phyloP scores from a whole-genome alignment of 2,888 invertebrate genomes.

The Ichneumoninae sp. region DNA sequence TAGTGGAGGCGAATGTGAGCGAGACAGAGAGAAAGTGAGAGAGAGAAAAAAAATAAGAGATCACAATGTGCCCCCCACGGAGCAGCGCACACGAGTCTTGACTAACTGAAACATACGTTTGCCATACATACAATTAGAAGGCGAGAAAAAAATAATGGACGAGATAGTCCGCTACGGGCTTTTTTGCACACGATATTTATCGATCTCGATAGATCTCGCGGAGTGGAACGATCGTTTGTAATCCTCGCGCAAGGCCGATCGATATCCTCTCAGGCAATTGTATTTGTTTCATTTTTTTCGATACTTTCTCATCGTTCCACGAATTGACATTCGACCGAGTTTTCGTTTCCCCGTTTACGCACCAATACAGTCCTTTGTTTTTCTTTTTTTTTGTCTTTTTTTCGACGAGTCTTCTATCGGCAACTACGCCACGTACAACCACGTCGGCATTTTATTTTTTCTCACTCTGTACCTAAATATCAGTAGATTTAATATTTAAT shows the following conservation, averaged over 20 bases:
- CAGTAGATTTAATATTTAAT: slow-evolving; percentile 70
- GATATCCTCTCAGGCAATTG: slow-evolving; percentile 21
- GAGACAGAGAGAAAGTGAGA: neutral
- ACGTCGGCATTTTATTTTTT: slow-evolving; percentile 63
- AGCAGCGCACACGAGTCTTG: slow-evolving; percentile 70
- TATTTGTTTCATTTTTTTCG: slow-evolving; percentile 44
- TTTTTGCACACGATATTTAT: slow-evolving; percentile 27
- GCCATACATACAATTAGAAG: slow-evolving; percentile 69
- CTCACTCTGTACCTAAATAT: slow-evolving; percentile 69
- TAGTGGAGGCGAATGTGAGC: neutral
- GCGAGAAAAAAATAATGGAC: slow-evolving; percentile 11
- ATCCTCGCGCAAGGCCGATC: slow-evolving; percentile 22
- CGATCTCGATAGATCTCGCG: slow-evolving; percentile 33
- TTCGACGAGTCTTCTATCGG: slow-evolving; percentile 57
- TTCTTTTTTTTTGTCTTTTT: slow-evolving; percentile 19
- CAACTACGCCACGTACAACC: slow-evolving; percentile 47
- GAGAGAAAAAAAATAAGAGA: slow-evolving; percentile 4
- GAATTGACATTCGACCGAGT: neutral
- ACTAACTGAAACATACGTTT: slow-evolving; percentile 74
- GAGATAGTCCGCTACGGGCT: slow-evolving; percentile 2
- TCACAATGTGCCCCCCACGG: slow-evolving; percentile 44
- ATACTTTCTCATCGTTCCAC: slow-evolving; percentile 12
- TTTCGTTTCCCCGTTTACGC: slow-evolving; percentile 30
- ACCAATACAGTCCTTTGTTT: slow-evolving; percentile 8
- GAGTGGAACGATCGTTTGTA: slow-evolving; percentile 30